Evolutionary conservation across 2,113 vertebrate species (phyloP).

Genomic region (Peromyscus californicus): DNA sequence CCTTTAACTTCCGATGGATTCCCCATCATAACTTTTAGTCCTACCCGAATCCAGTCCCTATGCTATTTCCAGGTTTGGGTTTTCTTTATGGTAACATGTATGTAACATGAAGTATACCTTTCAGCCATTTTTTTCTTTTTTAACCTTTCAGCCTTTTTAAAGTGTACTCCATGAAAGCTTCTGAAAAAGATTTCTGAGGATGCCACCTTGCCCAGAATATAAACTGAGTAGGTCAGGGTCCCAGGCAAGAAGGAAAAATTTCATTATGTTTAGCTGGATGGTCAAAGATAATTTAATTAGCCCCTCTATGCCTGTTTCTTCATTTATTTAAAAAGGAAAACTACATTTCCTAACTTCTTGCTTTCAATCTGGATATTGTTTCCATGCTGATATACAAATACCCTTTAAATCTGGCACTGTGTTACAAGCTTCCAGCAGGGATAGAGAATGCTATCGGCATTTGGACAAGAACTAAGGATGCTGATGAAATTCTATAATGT

Average conservation of each 20-base stretch:
- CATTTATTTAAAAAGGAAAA: background rate
- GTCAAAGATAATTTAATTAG: slow-evolving; percentile 9
- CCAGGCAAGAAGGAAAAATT: background rate
- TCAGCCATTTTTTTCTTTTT: background rate
- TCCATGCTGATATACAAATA: background rate
- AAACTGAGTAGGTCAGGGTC: background rate
- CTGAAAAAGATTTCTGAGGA: slow-evolving; percentile 3
- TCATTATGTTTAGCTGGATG: background rate
- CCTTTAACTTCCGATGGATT: background rate
- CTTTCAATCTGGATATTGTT: background rate
- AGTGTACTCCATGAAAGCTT: background rate
- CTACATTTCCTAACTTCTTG: slow-evolving; percentile 24
- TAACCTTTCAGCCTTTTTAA: background rate
- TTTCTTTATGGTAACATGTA: background rate
- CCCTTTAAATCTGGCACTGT: background rate
- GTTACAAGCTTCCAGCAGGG: background rate
- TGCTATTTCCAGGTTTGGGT: background rate
- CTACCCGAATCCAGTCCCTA: background rate
- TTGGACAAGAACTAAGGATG: background rate
- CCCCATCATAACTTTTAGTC: background rate
- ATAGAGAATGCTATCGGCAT: background rate
- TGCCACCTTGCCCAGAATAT: slow-evolving; percentile 5
- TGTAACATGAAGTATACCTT: background rate
- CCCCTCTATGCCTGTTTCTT: background rate
- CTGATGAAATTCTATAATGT: background rate